These are phyloP conservation scores for Cryptotermes secundus DNA, from an alignment of 1,140 invertebrate species.

Conservation along the genomic window DNA sequence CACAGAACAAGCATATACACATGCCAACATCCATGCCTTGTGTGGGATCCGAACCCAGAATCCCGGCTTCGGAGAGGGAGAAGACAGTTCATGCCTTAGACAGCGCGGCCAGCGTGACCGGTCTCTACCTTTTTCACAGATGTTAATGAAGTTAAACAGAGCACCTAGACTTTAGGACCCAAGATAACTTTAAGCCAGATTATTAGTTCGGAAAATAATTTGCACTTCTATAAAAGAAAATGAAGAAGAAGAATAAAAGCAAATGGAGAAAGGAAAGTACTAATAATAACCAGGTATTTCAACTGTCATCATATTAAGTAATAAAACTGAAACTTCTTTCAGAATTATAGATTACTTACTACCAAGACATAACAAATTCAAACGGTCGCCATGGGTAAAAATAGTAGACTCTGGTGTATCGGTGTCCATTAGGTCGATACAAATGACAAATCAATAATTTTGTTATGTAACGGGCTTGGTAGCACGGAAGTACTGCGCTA, in stretches of 20 bases:
- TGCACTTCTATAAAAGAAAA: background rate
- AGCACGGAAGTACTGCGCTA: background rate
- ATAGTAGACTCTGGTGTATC: background rate
- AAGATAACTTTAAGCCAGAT: too few species aligned
- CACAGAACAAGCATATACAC: too few species aligned
- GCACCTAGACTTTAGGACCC: too few species aligned
- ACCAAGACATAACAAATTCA: background rate
- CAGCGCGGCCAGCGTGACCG: too few species aligned
- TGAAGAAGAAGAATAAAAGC: background rate
- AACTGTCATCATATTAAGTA: background rate
- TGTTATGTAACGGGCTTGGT: background rate
- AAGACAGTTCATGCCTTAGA: too few species aligned
- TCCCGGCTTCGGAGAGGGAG: too few species aligned
- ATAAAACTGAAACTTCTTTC: background rate
- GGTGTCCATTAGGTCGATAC: background rate
- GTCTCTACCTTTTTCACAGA: too few species aligned
- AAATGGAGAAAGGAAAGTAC: background rate
- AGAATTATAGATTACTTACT: background rate
- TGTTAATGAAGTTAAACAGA: too few species aligned
- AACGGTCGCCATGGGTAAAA: background rate
- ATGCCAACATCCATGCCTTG: too few species aligned
- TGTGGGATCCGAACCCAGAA: too few species aligned
- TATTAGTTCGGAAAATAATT: too few species aligned
- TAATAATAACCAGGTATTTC: background rate
- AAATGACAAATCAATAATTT: slow-evolving; percentile 1